Conservation (phyloP, 2,888 invertebrate genomes). For the Drosophila fungiperda region DNA sequence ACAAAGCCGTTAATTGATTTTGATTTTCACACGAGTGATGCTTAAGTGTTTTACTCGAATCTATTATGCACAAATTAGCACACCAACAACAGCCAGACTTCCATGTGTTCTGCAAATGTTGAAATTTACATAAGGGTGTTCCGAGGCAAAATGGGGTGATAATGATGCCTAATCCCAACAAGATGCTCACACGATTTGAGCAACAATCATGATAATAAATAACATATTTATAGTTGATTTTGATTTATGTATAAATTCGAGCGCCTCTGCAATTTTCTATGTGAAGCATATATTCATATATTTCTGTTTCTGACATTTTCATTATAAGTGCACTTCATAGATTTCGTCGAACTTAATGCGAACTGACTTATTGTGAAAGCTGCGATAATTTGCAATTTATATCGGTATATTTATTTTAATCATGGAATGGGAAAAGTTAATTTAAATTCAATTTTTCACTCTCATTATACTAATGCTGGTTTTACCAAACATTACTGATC, state of each 20-base stretch:
- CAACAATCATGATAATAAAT: constrained; percentile 2
- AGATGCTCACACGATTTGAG: background rate
- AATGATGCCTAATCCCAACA: background rate
- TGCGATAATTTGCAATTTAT: background rate
- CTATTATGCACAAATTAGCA: background rate
- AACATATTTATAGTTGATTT: background rate
- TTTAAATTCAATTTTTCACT: background rate
- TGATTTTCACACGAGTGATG: constrained; percentile 2
- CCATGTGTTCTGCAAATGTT: background rate
- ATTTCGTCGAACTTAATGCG: background rate
- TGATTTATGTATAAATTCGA: background rate
- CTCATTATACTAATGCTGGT: constrained; percentile 57
- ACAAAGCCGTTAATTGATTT: constrained; percentile 29
- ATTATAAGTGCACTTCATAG: background rate
- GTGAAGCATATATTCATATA: background rate
- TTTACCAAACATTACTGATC: constrained; percentile 40
- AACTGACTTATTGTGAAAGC: background rate
- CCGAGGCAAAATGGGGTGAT: background rate
- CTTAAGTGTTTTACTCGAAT: constrained; percentile 6
- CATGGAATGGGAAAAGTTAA: background rate
- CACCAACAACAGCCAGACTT: background rate
- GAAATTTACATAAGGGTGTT: background rate
- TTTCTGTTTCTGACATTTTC: background rate
- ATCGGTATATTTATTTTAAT: background rate
- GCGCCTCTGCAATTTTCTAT: background rate